These are phyloP conservation scores for Centropristis striata DNA, from an alignment of 2,113 vertebrate species.

Conservation along the genomic window DNA sequence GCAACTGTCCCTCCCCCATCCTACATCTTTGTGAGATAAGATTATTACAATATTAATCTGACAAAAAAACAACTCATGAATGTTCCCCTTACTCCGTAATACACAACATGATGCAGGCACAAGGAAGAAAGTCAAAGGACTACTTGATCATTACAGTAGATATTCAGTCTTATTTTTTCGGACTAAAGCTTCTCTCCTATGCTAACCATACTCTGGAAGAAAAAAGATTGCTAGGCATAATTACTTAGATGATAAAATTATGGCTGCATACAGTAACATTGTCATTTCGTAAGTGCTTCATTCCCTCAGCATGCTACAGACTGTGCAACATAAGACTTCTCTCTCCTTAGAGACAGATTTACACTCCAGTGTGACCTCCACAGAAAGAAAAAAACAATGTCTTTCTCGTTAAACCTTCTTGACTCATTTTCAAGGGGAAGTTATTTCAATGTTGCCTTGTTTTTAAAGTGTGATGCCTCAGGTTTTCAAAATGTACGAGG, in stretches of 20 bases:
- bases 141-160: constrained; percentile 63
- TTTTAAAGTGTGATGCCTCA: not conserved
- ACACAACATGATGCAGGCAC: constrained; percentile 72
- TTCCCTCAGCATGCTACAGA: constrained; percentile 64
- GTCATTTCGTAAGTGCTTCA: constrained; percentile 73
- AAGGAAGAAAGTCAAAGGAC: constrained; percentile 62
- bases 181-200: constrained; percentile 49
- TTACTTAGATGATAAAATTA: constrained; percentile 54
- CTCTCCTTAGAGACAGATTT: constrained; percentile 2
- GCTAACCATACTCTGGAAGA: constrained; percentile 52
- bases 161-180: constrained; percentile 53
- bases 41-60: constrained; percentile 28
- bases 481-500: not conserved
- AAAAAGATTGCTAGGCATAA: constrained; percentile 59
- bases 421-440: not conserved
- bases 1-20: constrained; percentile 43
- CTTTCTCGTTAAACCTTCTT: not conserved
- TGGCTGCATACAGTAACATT: constrained; percentile 71
- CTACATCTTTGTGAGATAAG: constrained; percentile 38
- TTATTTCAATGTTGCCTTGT: constrained; percentile 10
- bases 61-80: constrained; percentile 29
- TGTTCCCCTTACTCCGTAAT: constrained; percentile 42
- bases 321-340: constrained; percentile 54
- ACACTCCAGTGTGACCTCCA: constrained; percentile 26
- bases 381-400: constrained; percentile 17